Percentiles rank a stretch among this genome's conserved stretches.
phyloP scores from a whole-genome alignment of 1,140 invertebrate species.

The Frieseomelitta varia region DNA sequence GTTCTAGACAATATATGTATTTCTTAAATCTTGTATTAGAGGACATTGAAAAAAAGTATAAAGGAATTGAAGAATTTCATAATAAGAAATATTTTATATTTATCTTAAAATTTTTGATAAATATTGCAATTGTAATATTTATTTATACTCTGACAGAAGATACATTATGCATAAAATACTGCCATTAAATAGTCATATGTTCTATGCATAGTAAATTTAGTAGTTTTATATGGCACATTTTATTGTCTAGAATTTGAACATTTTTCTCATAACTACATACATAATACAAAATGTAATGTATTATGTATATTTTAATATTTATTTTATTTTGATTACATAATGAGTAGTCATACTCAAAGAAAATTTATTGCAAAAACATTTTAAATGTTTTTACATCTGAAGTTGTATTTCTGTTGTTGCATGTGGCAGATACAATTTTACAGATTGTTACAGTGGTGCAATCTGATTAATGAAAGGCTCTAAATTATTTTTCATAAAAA shows the following conservation, averaged over 20 bases:
- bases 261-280: conserved; percentile 28
- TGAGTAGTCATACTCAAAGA: conserved; percentile 35
- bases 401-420: conserved; percentile 46
- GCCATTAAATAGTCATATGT: conserved; percentile 20
- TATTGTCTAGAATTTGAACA: conserved; percentile 65
- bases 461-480: conserved; percentile 37
- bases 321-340: conserved; percentile 52
- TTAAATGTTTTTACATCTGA: conserved; percentile 34
- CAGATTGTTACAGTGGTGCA: conserved; percentile 51
- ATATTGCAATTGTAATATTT: conserved; percentile 48
- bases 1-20: conserved; percentile 67
- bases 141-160: conserved; percentile 40
- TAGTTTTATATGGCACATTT: conserved; percentile 43
- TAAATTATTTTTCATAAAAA: conserved; percentile 56
- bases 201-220: conserved; percentile 56
- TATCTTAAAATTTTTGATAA: conserved; percentile 40
- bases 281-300: conserved; percentile 39
- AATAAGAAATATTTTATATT: conserved; percentile 48
- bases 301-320: conserved; percentile 56
- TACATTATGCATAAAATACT: conserved; percentile 45
- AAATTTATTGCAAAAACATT: conserved; percentile 44
- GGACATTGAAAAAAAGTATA: conserved; percentile 33
- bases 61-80: conserved; percentile 53
- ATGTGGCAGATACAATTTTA: conserved; percentile 51
- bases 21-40: conserved; percentile 48